phyloP scores from a whole-genome alignment of 2,888 invertebrate genomes.

The Oscheius onirici region DNA sequence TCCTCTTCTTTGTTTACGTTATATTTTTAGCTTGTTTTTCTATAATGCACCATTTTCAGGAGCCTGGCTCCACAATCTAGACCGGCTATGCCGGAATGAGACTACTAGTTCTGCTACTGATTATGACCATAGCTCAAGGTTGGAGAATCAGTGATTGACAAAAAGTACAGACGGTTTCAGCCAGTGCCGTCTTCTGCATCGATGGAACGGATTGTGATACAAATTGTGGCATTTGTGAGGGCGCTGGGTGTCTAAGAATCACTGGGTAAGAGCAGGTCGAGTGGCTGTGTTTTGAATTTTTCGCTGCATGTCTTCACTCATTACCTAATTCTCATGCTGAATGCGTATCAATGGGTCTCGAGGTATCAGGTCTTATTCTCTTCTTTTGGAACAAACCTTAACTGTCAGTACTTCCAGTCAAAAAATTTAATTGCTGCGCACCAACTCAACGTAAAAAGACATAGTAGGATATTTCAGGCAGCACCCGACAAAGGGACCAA shows the following conservation, averaged over 20 bases:
- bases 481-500: constrained; percentile 37
- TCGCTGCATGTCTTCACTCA: too few species aligned
- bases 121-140: constrained; percentile 1
- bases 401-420: too few species aligned
- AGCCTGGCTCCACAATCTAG: constrained; percentile 3
- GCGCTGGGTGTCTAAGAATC: constrained; percentile 53
- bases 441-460: too few species aligned
- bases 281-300: too few species aligned
- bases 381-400: too few species aligned
- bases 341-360: too few species aligned
- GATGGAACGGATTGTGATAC: constrained; percentile 55
- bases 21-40: too few species aligned
- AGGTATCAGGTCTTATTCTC: too few species aligned
- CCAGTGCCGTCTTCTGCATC: constrained; percentile 45
- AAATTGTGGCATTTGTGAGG: constrained; percentile 52
- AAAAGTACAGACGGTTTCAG: constrained; percentile 8
- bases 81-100: constrained; percentile 33
- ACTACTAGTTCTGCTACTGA: constrained; percentile 16
- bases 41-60: too few species aligned
- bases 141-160: neutral
- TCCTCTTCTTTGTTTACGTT: neutral
- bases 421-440: too few species aligned
- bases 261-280: constrained; percentile 36
- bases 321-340: too few species aligned
- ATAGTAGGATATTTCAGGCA: constrained; percentile 41